Base-by-base conservation (phyloP, 1,140 invertebrate genomes). In the Aphidius gifuensis region DNA sequence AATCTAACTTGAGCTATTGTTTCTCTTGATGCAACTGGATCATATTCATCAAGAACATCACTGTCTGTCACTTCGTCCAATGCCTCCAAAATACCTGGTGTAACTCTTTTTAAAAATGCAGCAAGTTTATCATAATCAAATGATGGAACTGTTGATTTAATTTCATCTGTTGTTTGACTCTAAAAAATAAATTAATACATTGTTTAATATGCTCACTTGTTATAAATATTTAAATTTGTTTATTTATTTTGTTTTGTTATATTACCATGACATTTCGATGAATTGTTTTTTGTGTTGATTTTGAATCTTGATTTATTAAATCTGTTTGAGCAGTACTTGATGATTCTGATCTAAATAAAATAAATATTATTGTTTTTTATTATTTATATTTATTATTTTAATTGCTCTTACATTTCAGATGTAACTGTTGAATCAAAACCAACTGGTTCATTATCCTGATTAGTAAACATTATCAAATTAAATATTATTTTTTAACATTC, bases 11-110 rank as follows among this genome's bases (percentile, higher is more conserved):
- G 72, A 38, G 58, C 58, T 3, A 67, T 54, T 16, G 71, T 45
- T 57, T 73, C 71, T 32, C 69, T 71, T 1, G 61, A 64, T 4
- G 58, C 61, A 42, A 66, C 64, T 38, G 75, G 66, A 62, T 78
- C 66, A 60, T 79, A 79, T 54, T 73, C 72, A 46, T 81, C 71
- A 61, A 82, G 80, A 11, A 74, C 74, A 66, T 68, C 69, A 50
- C 65, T 77, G 11, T 73, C 75, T 64, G 79, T 69, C 50, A 73
- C 65, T 64, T 82, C 77, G 62, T 82, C 80, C n/a, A 82, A 69
- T 43, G 72, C 75, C 55, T 77, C 72, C 0, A 82, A 50, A 21
- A 82, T 68, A 45, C 68, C 67, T 40, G 81, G 80, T 23, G 77
- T 77, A 6, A 82, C 74, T 44, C 67, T 71, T 9, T 75, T 77